Conservation (phyloP, 2,888 invertebrate genomes). For the Agrochola circellaris region DNA sequence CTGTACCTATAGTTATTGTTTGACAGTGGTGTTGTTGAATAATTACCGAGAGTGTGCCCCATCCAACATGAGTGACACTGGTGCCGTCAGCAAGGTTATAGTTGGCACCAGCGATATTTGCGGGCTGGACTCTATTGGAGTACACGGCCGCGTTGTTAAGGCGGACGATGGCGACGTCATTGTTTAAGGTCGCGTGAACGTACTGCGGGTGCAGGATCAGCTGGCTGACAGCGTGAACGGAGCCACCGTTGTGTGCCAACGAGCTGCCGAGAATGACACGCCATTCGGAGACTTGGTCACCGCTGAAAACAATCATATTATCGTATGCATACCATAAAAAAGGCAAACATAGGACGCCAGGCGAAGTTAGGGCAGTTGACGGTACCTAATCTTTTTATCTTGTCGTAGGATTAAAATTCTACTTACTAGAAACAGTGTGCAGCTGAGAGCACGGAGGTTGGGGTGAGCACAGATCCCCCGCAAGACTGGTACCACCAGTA, state of each 20-base stretch:
- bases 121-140: constrained; percentile 63
- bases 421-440: constrained; percentile 79
- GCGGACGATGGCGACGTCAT: constrained; percentile 74
- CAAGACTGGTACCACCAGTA: constrained; percentile 73
- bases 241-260: constrained; percentile 67
- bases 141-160: constrained; percentile 64
- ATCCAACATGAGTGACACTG: constrained; percentile 68
- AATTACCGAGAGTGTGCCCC: constrained; percentile 73
- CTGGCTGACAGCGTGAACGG: constrained; percentile 52
- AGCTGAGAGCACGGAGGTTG: constrained; percentile 72
- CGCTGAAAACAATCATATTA: constrained; percentile 64
- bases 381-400: background rate
- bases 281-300: constrained; percentile 69
- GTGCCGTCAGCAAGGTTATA: constrained; percentile 31
- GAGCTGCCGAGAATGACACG: constrained; percentile 72
- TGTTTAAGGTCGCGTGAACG: constrained; percentile 52
- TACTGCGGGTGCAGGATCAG: constrained; percentile 69
- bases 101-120: constrained; percentile 63
- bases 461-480: constrained; percentile 75
- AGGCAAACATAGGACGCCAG: too few species aligned
- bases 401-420: background rate
- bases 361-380: background rate
- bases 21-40: background rate
- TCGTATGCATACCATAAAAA: too few species aligned
- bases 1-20: too few species aligned